Conservation (phyloP, 2,113 vertebrate species). For the Cochlearius cochlearius region DNA sequence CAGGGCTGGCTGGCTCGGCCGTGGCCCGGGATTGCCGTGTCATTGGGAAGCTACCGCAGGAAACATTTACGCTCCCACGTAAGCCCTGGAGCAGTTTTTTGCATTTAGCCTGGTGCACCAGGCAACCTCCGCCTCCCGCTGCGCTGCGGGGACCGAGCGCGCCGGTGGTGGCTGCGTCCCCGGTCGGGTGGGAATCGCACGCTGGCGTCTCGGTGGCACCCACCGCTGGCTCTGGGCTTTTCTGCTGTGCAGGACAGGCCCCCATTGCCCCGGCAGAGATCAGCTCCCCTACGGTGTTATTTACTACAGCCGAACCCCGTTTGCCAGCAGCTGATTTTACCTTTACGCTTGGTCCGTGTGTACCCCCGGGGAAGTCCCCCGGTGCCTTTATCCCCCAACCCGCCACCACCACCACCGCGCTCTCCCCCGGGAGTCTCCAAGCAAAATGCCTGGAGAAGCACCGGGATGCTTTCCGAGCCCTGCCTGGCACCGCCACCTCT, state of each 20-base stretch:
- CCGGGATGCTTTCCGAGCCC: not conserved
- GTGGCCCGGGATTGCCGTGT: not conserved
- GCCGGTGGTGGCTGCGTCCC: slow-evolving; percentile 15
- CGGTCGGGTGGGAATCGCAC: not conserved
- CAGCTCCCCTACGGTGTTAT: not conserved
- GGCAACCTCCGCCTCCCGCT: not conserved
- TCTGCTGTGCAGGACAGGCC: not conserved
- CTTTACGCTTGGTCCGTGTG: not conserved
- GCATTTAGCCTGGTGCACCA: not conserved
- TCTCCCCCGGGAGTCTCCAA: not conserved
- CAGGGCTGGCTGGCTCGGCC: not conserved
- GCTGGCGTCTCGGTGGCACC: not conserved
- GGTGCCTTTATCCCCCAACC: not conserved
- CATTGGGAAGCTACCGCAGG: not conserved
- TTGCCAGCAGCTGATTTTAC: not conserved
- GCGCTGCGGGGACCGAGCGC: not conserved
- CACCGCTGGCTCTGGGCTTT: not conserved
- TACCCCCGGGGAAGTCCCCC: not conserved
- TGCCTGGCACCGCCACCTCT: not conserved
- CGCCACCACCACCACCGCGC: too few relatives aligned
- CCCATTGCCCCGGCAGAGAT: not conserved
- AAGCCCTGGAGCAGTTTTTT: not conserved
- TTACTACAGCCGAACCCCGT: not conserved
- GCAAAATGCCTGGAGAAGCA: not conserved
- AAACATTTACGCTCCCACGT: not conserved